A percentile compares a stretch with the other conserved stretches of the same genome.
phyloP scores from a whole-genome alignment of 1,140 invertebrate genomes.

The Nautilus pompilius region DNA sequence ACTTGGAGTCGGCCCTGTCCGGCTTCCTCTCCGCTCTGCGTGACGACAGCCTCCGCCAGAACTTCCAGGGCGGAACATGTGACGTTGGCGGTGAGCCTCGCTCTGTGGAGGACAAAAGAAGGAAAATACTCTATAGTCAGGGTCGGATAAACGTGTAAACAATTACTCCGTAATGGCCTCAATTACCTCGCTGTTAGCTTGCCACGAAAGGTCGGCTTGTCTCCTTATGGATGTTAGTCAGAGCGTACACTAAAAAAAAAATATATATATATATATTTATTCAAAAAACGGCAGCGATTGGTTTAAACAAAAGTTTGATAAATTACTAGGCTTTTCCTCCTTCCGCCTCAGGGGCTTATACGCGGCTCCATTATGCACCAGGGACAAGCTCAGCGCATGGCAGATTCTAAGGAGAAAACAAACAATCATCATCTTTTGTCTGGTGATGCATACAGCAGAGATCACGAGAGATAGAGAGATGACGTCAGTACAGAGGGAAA shows the following conservation, averaged over 20 bases:
- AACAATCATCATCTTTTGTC: too few relatives aligned
- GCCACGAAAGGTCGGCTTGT: neutral
- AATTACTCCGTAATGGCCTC: too few relatives aligned
- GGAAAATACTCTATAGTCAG: neutral
- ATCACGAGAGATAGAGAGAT: too few relatives aligned
- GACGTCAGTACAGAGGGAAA: too few relatives aligned
- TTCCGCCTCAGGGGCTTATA: too few relatives aligned
- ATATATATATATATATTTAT: neutral
- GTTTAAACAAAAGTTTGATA: too few relatives aligned
- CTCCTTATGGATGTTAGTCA: neutral
- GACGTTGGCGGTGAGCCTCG: neutral
- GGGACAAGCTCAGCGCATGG: too few relatives aligned
- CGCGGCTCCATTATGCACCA: too few relatives aligned
- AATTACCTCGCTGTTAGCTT: too few relatives aligned
- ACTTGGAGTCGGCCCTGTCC: neutral
- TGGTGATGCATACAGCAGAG: too few relatives aligned
- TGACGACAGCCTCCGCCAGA: slow-evolving; percentile 29
- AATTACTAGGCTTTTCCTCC: too few relatives aligned
- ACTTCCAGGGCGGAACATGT: slow-evolving; percentile 24
- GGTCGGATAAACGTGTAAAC: neutral
- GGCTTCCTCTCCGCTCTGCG: slow-evolving; percentile 4
- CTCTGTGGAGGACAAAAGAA: neutral
- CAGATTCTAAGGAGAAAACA: too few relatives aligned
- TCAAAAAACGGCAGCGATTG: neutral
- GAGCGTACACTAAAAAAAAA: neutral